Base-by-base conservation (phyloP, 2,797 vertebrate species). In the Microchirus variegatus region DNA sequence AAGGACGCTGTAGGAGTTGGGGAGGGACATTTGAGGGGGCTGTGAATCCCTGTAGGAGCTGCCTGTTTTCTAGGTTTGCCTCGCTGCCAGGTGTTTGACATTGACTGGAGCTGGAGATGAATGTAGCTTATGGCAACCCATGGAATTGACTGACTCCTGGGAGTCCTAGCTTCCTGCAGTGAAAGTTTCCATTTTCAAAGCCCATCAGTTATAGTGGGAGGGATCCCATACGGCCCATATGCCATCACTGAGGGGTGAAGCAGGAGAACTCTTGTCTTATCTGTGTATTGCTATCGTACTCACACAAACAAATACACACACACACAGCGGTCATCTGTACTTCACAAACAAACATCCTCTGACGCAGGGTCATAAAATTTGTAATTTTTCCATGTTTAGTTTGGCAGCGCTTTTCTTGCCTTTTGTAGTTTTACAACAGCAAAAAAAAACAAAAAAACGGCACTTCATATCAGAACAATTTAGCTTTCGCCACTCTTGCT, bases 141-240 rank as follows among this genome's bases (percentile, higher is more conserved):
- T 94, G 90, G 94, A 95, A 95, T 90, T 88, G 90, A 91, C 87
- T 58, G 78, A 84, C 92, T 94, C 91, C 60, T 40, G 92, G 92
- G 94, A 94, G 86, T 92, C 90, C 83, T 47, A 18, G 90, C 91
- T 94, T 95, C 93, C 93, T 94, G 91, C 92, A 92, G 93, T 86
- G 94, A 93, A 94, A 93, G 92, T 94, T 94, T 95, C 91, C 93
- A 81, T 95, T 95, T 96, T 95, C 94, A 95, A 95, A 96, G 92
- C 92, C 88, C 85, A 77, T 93, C 84, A 77, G 83, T 92, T 91
- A 92, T 90, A 86, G 79, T 92, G 93, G 90, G 91, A 94, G 88
- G 83, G 87, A 92, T 93, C 85, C 86, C 69, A 70, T 87, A 79
- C 10, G 77, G 90, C 89, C 90, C 92, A 92, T 94, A 92, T 93